Evolutionary conservation across 2,113 vertebrate genomes (phyloP).

Genomic region (Pelecanus crispus): DNA sequence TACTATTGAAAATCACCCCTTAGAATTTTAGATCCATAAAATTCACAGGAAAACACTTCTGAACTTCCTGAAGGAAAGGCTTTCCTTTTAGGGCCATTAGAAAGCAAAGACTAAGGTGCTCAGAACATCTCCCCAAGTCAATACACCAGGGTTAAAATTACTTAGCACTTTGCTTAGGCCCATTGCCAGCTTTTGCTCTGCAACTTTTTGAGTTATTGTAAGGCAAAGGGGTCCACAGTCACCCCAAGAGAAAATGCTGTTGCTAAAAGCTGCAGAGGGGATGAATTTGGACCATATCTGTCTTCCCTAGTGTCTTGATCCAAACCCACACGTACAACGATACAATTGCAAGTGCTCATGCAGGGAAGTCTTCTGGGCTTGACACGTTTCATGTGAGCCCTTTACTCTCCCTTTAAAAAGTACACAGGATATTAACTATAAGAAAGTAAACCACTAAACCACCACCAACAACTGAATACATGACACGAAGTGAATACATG

Average conservation of each 20-base stretch:
- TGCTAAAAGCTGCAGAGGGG: not conserved
- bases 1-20: fast-evolving
- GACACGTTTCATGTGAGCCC: not conserved
- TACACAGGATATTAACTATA: not conserved
- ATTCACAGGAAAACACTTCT: not conserved
- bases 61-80: not conserved
- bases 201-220: not conserved
- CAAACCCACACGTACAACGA: not conserved
- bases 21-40: not conserved
- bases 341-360: not conserved
- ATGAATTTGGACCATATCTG: not conserved
- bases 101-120: not conserved
- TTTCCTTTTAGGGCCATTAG: not conserved
- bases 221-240: not conserved
- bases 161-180: not conserved
- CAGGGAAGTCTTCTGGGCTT: not conserved
- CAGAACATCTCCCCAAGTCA: not conserved
- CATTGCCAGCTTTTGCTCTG: not conserved
- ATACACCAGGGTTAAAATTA: not conserved
- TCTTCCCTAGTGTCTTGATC: not conserved
- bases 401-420: not conserved
- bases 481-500: not conserved
- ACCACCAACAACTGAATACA: too few species aligned
- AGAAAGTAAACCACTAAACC: not conserved
- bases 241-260: not conserved